Percentiles rank a stretch among this genome's conserved stretches.
phyloP scores from a whole-genome alignment of 2,797 vertebrate species.

The Arvicola amphibius region DNA sequence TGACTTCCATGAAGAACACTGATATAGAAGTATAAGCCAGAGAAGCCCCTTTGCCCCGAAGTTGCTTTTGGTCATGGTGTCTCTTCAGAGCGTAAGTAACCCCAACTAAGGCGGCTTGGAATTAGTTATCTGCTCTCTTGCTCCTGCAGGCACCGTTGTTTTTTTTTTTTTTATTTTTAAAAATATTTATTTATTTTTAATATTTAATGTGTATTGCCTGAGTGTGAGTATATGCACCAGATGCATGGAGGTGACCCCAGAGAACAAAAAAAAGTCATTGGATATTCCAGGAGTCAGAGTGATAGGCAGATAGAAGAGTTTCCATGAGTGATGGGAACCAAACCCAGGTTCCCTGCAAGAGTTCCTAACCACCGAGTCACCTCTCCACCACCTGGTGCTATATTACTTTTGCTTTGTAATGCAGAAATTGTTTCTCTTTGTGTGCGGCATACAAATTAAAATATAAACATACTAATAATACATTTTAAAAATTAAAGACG shows the following conservation, averaged over 20 bases:
- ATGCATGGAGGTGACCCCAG: background rate
- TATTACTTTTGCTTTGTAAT: background rate
- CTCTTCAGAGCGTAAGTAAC: background rate
- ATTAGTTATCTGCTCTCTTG: too few species aligned
- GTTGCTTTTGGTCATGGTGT: background rate
- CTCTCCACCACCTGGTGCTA: background rate
- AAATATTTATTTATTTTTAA: background rate
- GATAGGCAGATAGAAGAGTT: too few species aligned
- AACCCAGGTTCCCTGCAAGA: background rate
- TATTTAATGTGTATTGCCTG: background rate
- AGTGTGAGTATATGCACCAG: background rate
- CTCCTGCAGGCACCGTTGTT: rapidly evolving
- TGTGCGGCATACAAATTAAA: constrained; percentile 19
- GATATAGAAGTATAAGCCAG: background rate
- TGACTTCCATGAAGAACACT: background rate
- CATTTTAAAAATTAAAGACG: constrained; percentile 48
- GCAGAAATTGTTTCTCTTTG: background rate
- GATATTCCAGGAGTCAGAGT: background rate
- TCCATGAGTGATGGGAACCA: background rate
- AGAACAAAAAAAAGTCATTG: background rate
- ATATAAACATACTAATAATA: constrained; percentile 45
- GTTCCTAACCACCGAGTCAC: background rate
- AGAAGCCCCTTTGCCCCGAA: background rate
- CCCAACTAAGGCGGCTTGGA: background rate
- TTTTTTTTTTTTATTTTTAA: background rate